Evolutionary conservation across 2,888 invertebrate genomes (phyloP), one percentile per base, ranked within the genome.

Genomic region (Zelleria hepariella): DNA sequence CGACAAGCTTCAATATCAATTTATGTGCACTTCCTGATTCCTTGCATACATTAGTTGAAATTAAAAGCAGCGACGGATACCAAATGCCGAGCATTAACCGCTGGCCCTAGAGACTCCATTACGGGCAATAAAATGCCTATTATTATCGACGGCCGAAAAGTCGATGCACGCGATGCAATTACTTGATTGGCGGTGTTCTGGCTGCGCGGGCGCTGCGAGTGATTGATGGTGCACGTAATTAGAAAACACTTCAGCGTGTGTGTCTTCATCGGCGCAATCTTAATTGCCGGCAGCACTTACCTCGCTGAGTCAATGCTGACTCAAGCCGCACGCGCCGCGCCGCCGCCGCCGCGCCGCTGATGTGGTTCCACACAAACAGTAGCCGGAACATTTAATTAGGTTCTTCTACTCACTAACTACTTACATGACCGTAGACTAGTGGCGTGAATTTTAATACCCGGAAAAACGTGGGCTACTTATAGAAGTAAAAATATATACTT

Each of bases 141-240:
- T 87, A 87, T 87, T 86, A 86, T 86, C 86, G 85, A 86, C 86
- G 85, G 84, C 82, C 86, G 82, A 87, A 88, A 87, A 86, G 81
- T 83, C 82, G 85, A 86, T 87, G 87, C 87, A 88, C 87, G 87
- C 87, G 86, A 88, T 87, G 87, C 87, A 88, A 87, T 88, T 86
- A 87, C 86, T 85, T 88, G 87, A 88, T 87, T 88, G 86, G 86
- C 80, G 81, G 83, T 82, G 85, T 80, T 86, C 86, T 86, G 87
- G 83, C 69, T 69, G 72, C 75, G 70, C 76, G 77, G 72, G 79
- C 75, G 77, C 71, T 75, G 72, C 74, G 73, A 73, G 82, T 85
- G 88, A 88, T 88, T 86, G 85, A 88, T 88, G 82, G 82, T 74
- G 82, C 78, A 80, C 86, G 82, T 87, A 87, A 88, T 88, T 88